These are phyloP conservation scores for Dascyllus trimaculatus DNA, from an alignment of 2,113 vertebrate genomes.

Conservation along the genomic window DNA sequence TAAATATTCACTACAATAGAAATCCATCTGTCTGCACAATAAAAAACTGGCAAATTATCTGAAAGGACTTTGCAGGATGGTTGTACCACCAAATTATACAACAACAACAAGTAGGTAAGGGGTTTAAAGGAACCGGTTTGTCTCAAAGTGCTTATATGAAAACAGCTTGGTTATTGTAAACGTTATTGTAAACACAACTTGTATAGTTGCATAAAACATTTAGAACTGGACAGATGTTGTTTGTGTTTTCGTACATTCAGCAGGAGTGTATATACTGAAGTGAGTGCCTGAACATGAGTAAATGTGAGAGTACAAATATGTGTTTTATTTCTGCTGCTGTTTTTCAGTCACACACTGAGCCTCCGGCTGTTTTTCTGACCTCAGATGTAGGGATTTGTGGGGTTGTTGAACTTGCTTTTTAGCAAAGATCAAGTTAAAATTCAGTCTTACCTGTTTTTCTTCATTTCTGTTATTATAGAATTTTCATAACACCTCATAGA, in stretches of 20 bases:
- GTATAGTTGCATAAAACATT: not conserved
- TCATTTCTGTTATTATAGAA: not conserved
- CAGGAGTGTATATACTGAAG: not conserved
- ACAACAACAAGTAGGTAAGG: not conserved
- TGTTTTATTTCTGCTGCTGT: not conserved
- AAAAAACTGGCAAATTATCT: not conserved
- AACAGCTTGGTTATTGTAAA: not conserved
- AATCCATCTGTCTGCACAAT: too few relatives aligned
- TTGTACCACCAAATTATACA: not conserved
- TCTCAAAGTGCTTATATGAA: not conserved
- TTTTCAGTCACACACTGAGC: not conserved
- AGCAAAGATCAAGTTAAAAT: not conserved
- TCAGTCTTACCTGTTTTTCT: constrained; percentile 5
- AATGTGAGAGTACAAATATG: not conserved
- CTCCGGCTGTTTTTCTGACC: not conserved
- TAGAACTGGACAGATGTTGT: not conserved
- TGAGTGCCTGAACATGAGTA: not conserved
- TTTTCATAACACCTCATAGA: too few relatives aligned
- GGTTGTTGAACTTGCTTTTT: not conserved
- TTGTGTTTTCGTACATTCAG: not conserved
- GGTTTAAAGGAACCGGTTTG: not conserved
- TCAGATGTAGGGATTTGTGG: not conserved
- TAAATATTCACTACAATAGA: not conserved
- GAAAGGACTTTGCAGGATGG: not conserved
- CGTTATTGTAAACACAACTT: not conserved